Evolutionary conservation across 1,140 invertebrate genomes (phyloP), one percentile per base, ranked within the genome.

Genomic region (Brachionus paranguensis): DNA sequence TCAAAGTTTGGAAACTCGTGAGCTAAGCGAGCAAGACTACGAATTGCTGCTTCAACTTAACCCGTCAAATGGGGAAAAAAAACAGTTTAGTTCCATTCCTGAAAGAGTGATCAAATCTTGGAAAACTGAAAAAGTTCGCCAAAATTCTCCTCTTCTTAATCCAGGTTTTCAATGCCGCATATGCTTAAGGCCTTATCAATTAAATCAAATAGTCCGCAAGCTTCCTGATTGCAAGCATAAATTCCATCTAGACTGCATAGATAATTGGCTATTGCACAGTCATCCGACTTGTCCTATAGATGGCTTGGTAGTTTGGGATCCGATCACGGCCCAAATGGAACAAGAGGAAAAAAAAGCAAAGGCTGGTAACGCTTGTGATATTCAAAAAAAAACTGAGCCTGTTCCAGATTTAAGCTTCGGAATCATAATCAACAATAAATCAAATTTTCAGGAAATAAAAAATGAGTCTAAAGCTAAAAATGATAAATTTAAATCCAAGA

Each of bases 251-350:
- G 81, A 83, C n/a, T 83, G 81, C 37, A 70, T 83, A 12, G 81
- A 68, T 41, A 83, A 83, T 78, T 89, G 89, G 88, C 85, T 90
- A 0, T 85, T 90, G 8, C 88, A 90, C 83, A 87, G 87, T 2
- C 87, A 86, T 70, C 86, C 88, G 3, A 89, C 87, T 8, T 90
- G 89, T 86, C 89, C 89, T 12, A 85, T 88, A 12, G 88, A 89
- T 86, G 88, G 88, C 17, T 68, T 84, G 7, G 84, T 85, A 5
- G 81, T 83, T 11, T 83, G 81, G 81, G 60, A 68, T 17, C 47
- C 81, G 3, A 45, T 53, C n/a, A 72, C 41, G 5, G 81, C 78
- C 37, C 53, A 68, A 70, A 72, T 72, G 65, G 64, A 83, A 41
- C 24, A 83, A 83, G 60, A 68, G 64, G 81, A 83, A 83, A 60